phyloP scores from a whole-genome alignment of 2,888 invertebrate genomes.

The Eutolmus rufibarbis region DNA sequence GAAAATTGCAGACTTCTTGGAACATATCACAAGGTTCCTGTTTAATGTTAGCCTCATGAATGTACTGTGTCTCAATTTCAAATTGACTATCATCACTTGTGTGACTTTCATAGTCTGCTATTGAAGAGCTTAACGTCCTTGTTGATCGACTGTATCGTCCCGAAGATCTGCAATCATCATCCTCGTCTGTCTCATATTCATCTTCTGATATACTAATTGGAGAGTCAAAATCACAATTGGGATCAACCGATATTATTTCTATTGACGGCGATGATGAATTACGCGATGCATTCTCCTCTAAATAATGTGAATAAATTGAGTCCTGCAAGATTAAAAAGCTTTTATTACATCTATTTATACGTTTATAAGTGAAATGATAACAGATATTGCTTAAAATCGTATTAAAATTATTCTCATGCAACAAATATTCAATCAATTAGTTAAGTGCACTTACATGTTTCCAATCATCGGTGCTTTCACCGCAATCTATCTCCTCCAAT shows the following conservation, averaged over 20 bases:
- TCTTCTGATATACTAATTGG: slow-evolving; percentile 35
- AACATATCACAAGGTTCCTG: background rate
- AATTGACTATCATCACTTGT: slow-evolving; percentile 49
- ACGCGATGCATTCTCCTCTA: background rate
- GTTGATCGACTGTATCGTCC: background rate
- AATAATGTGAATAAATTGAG: background rate
- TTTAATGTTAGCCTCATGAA: background rate
- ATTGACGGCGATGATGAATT: slow-evolving; percentile 52
- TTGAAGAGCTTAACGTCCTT: background rate
- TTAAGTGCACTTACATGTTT: slow-evolving; percentile 6
- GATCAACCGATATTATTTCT: slow-evolving; percentile 55
- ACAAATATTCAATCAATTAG: background rate
- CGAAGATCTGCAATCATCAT: slow-evolving; percentile 42
- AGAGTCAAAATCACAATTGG: slow-evolving; percentile 53
- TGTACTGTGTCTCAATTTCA: slow-evolving; percentile 38
- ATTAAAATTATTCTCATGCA: background rate
- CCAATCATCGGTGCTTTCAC: background rate
- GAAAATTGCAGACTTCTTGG: slow-evolving; percentile 54
- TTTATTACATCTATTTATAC: background rate
- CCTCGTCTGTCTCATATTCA: slow-evolving; percentile 44
- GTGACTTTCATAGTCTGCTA: slow-evolving; percentile 27
- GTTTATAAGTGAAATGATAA: background rate
- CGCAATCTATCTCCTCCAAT: slow-evolving; percentile 26
- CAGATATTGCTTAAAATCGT: background rate
- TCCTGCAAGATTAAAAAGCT: background rate